phyloP scores from a whole-genome alignment of 2,797 vertebrate species.

The Sciurus vulgaris region DNA sequence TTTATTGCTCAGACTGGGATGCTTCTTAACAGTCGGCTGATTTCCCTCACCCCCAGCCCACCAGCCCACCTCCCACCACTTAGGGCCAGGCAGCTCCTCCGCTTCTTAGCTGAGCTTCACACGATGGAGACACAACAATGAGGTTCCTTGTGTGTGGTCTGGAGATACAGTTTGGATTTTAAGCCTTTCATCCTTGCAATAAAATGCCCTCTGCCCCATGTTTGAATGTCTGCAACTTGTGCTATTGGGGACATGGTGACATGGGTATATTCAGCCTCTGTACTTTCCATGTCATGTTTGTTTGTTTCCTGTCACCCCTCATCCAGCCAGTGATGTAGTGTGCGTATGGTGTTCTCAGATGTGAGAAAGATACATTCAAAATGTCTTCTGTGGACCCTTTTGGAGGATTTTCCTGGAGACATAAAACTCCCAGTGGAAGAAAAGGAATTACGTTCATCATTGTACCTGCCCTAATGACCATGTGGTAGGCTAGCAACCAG shows the following conservation, averaged over 20 bases:
- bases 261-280: neutral
- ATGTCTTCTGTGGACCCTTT: neutral
- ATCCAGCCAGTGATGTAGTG: neutral
- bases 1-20: conserved; percentile 50
- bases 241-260: neutral
- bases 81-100: neutral
- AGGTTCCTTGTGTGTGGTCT: neutral
- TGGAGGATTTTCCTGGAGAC: conserved; percentile 17
- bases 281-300: neutral
- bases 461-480: neutral
- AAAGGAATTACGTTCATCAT: conserved; percentile 12
- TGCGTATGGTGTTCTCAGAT: neutral
- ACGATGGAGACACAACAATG: conserved; percentile 5
- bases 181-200: neutral
- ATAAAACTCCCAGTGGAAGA: neutral
- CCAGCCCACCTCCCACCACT: neutral
- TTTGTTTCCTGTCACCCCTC: neutral
- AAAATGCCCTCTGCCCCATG: neutral
- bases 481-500: neutral
- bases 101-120: neutral
- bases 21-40: neutral
- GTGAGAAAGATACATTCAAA: neutral
- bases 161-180: neutral
- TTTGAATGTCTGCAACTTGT: neutral
- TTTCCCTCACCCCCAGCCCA: neutral